phyloP scores from a whole-genome alignment of 2,797 vertebrate genomes.

The Trichosurus vulpecula region DNA sequence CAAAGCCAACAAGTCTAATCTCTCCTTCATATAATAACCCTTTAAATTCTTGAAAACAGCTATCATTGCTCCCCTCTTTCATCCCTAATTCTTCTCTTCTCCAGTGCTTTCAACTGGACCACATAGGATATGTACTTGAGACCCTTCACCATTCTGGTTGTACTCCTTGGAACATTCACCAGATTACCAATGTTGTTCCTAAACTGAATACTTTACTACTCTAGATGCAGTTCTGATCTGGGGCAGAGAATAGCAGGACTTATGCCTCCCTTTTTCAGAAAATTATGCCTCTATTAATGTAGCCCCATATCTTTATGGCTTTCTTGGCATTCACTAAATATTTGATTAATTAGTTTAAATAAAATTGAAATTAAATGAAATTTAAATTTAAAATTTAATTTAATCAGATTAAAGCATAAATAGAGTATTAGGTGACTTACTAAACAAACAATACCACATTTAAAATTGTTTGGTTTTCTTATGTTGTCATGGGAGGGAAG shows the following conservation, averaged over 20 bases:
- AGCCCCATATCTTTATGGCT: background rate
- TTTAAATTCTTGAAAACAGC: background rate
- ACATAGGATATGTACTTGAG: background rate
- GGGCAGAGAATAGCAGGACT: background rate
- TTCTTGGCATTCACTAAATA: background rate
- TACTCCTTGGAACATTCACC: background rate
- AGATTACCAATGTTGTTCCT: background rate
- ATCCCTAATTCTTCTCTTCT: background rate
- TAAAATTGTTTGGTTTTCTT: background rate
- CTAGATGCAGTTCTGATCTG: background rate
- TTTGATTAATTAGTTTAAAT: background rate
- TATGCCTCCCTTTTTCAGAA: background rate
- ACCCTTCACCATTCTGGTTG: background rate
- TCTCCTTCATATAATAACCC: background rate
- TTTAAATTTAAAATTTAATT: no score
- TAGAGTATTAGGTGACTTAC: background rate
- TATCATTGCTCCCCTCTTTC: background rate
- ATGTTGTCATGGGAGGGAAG: background rate
- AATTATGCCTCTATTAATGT: background rate
- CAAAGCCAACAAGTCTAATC: background rate
- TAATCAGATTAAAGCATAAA: background rate
- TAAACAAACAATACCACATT: background rate
- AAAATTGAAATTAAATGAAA: no score
- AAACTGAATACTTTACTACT: background rate
- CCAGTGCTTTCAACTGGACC: background rate